Base-by-base conservation (phyloP, 2,888 invertebrate genomes). In the Xestia xanthographa region DNA sequence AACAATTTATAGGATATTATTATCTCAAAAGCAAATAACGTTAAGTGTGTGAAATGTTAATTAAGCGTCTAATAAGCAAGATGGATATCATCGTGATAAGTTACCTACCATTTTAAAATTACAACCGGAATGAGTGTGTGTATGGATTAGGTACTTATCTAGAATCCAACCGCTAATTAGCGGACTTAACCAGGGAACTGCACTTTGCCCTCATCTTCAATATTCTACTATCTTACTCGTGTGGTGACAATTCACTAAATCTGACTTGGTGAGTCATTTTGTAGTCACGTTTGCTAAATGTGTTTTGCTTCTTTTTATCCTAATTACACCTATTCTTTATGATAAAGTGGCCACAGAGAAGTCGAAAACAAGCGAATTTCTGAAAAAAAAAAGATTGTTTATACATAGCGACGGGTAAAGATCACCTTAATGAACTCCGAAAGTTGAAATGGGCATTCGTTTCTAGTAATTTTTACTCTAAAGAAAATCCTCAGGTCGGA, bases 181-280 rank as follows among this genome's bases (percentile, higher is more conserved):
- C 50, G 14, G 34, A 56, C 6, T 66, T 78, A 4, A 5, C 34
- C 26, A 63, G 4, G 3, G 9, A 17, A 22, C 17, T 43, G 60
- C 20, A 29, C 62, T 77, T 50, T 80, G 81, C 26, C 26, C 53
- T 60, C 41, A 26, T 48, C n/a, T 66, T 62, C 11, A 62, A 41
- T 41, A 41, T 34, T 53, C 11, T 22, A 45, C 1, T 60, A 65
- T 26, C 14, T 48, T 45, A 56, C 45, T 17, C 38, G 26, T 56
- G 69, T 11, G 14, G 34, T 74, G 82, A 43, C 22, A 66, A 72
- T 53, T 53, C 20, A 45, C 60, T 67, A 82, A 67, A 67, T 68
- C 20, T 41, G 66, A 58, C 22, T 67, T 34, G 17, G 17, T 45
- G 62, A 41, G 62, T 70, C 58, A 69, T 80, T 60, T 65, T 71